Percentiles rank a stretch among this genome's conserved stretches.
phyloP scores from a whole-genome alignment of 2,888 invertebrate genomes.

The Salpingus planirostris region DNA sequence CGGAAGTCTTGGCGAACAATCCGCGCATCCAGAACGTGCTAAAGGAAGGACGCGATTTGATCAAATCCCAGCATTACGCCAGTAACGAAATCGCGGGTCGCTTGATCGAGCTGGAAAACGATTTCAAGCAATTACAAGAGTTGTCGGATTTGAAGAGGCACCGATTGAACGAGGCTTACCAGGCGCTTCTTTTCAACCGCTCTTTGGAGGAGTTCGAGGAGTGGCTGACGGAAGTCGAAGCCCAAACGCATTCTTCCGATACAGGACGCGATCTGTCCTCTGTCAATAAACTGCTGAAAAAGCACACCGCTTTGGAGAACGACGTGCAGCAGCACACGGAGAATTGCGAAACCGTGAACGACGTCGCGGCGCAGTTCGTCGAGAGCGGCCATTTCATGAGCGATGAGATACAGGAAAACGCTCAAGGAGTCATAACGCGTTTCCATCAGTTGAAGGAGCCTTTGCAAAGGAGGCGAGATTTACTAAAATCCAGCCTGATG shows the following conservation, averaged over 20 bases:
- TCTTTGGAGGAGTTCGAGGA: slow-evolving; percentile 86
- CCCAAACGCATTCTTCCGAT: slow-evolving; percentile 60
- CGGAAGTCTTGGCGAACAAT: slow-evolving; percentile 85
- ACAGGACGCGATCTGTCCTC: slow-evolving; percentile 84
- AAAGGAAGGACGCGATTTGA: slow-evolving; percentile 66
- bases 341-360: slow-evolving; percentile 68
- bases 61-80: slow-evolving; percentile 80
- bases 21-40: slow-evolving; percentile 76
- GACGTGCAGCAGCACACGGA: slow-evolving; percentile 79
- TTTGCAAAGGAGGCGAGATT: slow-evolving; percentile 82
- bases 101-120: slow-evolving; percentile 73
- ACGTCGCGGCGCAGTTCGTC: slow-evolving; percentile 70
- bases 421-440: slow-evolving; percentile 56
- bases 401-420: slow-evolving; percentile 71
- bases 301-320: slow-evolving; percentile 75
- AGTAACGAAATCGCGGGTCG: slow-evolving; percentile 73
- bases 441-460: slow-evolving; percentile 67
- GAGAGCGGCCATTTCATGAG: slow-evolving; percentile 81
- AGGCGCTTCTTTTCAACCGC: slow-evolving; percentile 79
- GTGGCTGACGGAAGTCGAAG: slow-evolving; percentile 88
- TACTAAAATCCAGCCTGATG: slow-evolving; percentile 80
- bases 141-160: slow-evolving; percentile 76
- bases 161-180: slow-evolving; percentile 82
- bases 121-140: slow-evolving; percentile 80
- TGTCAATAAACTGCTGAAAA: slow-evolving; percentile 72